Evolutionary conservation across 1,140 invertebrate genomes (phyloP), one percentile per base, ranked within the genome.

Genomic region (Notospermus geniculatus): DNA sequence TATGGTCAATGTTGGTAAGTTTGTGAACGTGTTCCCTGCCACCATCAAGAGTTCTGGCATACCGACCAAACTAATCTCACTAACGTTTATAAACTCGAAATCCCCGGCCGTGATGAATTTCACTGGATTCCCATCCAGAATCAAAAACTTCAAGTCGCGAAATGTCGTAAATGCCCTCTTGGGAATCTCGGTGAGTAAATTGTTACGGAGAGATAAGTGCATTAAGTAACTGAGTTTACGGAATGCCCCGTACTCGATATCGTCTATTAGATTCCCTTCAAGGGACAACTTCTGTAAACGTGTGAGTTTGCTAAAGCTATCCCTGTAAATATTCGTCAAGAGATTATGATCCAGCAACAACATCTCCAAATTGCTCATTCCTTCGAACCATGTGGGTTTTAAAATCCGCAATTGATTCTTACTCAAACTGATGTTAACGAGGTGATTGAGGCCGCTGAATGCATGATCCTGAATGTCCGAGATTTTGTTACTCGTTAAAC

Each of bases 11-110:
- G 73, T 64, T 15, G 72, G 71, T 29, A 84, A 65, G 65, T 83
- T 79, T 55, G 67, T 67, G 62, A 84, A 84, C 1, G 82, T 76
- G 41, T 74, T 67, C 19, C 68, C 61, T 50, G 83, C 81, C 19
- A 84, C 70, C 0, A 82, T 70, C 15, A 22, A 39, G 15, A 84
- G 71, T 22, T 73, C 60, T 2, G 76, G 75, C 72, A 80, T 76
- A 52, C 78, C 74, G 32, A 74, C 74, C 0, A 83, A 56, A 17
- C 72, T 74, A 0, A 83, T 54, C 52, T 76, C 70, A 0, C 69
- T 63, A 0, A 83, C 67, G 29, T 69, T 71, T 11, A 82, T 59
- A 28, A 70, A 63, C 1, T 66, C 58, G 56, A 84, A 83, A 54
- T 77, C 76, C 2, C 70, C 64, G 0, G 67, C 63, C 25, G 68